Conservation (phyloP, 2,888 invertebrate genomes). For the Stictocephala bisonia region DNA sequence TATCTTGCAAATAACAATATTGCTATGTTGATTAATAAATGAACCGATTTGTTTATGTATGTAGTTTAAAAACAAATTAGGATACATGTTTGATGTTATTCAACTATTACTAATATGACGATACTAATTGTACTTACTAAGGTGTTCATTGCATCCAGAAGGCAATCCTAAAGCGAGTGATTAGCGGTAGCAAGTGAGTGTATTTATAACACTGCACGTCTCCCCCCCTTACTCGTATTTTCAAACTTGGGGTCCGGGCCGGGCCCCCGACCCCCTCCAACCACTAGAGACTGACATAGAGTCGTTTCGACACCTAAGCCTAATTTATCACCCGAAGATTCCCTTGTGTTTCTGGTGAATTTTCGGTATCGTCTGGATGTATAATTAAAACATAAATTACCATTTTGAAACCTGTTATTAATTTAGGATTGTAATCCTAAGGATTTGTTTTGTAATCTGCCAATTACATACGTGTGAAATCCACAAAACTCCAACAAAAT, state of each 20-base stretch:
- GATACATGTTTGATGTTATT: too few species aligned
- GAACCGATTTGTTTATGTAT: too few species aligned
- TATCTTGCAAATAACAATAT: too few species aligned
- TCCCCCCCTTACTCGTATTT: constrained; percentile 14
- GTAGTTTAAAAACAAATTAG: too few species aligned
- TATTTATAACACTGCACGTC: constrained; percentile 13
- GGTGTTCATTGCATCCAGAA: constrained; percentile 25
- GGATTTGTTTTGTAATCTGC: too few species aligned
- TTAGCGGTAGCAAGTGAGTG: constrained; percentile 24
- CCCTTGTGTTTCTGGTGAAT: neutral
- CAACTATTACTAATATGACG: too few species aligned
- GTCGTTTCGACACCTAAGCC: constrained; percentile 32
- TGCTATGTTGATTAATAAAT: too few species aligned
- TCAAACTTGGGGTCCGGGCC: constrained; percentile 11
- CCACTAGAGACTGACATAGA: too few species aligned
- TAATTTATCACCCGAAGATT: constrained; percentile 16
- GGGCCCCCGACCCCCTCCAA: neutral
- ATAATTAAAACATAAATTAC: constrained; percentile 41
- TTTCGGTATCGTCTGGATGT: constrained; percentile 5
- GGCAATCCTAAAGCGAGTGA: constrained; percentile 29
- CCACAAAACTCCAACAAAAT: too few species aligned
- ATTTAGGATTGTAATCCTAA: too few species aligned
- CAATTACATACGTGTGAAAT: too few species aligned
- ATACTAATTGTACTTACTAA: constrained; percentile 20
- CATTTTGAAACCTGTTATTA: too few species aligned